Evolutionary conservation across 2,797 vertebrate species (phyloP).

Genomic region (Bradypodion pumilum): DNA sequence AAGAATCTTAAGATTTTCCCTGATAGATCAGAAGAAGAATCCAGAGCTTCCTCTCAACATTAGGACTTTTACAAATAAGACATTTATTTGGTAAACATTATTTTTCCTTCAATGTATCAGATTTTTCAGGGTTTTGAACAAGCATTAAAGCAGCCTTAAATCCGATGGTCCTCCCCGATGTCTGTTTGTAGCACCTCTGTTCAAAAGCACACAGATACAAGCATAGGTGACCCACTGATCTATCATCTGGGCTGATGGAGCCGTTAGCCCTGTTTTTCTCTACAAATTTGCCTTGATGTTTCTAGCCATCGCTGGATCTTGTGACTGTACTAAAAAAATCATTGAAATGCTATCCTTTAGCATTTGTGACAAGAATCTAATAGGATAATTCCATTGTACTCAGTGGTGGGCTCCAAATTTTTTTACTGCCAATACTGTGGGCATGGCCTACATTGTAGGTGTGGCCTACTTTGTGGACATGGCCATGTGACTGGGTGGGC

Average conservation of each 20-base stretch:
- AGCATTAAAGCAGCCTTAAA: neutral
- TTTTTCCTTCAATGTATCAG: neutral
- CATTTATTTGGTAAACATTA: neutral
- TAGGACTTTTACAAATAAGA: neutral
- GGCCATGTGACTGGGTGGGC: no score
- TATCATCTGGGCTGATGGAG: neutral
- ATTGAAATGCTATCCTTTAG: neutral
- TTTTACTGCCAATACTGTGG: no score
- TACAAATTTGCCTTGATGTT: neutral
- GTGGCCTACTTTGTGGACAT: no score
- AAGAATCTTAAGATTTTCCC: neutral
- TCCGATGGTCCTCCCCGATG: neutral
- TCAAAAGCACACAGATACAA: neutral
- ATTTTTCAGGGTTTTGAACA: neutral
- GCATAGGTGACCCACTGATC: neutral
- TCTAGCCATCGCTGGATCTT: neutral
- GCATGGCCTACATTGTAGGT: no score
- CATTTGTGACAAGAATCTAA: neutral
- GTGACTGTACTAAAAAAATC: neutral
- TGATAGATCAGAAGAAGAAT: neutral
- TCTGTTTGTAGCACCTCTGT: neutral
- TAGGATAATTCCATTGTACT: no score
- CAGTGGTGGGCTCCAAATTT: no score
- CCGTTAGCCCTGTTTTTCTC: neutral
- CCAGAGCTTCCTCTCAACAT: neutral